A percentile compares a stretch with the other conserved stretches of the same genome.
Conservation (phyloP, 2,797 vertebrate genomes). For the Florisuga fusca region DNA sequence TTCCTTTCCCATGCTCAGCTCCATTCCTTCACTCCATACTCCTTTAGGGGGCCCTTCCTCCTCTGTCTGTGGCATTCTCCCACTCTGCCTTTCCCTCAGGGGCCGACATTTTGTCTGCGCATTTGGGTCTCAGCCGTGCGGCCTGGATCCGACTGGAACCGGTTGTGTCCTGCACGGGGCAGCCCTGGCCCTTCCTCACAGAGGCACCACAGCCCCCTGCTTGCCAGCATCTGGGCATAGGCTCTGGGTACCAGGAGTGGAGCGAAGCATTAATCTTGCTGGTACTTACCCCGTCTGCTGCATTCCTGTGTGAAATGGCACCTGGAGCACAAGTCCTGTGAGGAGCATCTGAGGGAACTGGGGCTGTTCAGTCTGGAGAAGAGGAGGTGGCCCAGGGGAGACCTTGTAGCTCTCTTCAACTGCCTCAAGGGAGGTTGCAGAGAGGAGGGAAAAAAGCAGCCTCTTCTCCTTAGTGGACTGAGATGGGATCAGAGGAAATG, state of each 20-base stretch:
- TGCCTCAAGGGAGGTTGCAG: no score
- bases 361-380: no score
- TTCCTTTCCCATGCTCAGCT: neutral
- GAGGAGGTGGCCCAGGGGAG: no score
- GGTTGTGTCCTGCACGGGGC: accelerated
- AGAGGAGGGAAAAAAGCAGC: no score
- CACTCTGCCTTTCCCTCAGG: neutral
- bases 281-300: neutral
- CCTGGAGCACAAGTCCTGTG: no score
- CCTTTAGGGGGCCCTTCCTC: neutral
- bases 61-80: neutral
- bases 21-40: neutral
- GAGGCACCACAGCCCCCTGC: neutral
- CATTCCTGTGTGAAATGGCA: neutral
- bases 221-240: no score
- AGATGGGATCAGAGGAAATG: no score
- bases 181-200: neutral
- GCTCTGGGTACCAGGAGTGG: no score
- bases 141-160: accelerated
- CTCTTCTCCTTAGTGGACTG: no score
- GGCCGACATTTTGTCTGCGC: accelerated
- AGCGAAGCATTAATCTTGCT: neutral
- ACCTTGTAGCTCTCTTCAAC: no score
- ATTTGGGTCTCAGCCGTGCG: accelerated
- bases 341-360: no score